These are phyloP conservation scores for Calyptomena viridis DNA, from an alignment of 2,113 vertebrate genomes.

Conservation along the genomic window DNA sequence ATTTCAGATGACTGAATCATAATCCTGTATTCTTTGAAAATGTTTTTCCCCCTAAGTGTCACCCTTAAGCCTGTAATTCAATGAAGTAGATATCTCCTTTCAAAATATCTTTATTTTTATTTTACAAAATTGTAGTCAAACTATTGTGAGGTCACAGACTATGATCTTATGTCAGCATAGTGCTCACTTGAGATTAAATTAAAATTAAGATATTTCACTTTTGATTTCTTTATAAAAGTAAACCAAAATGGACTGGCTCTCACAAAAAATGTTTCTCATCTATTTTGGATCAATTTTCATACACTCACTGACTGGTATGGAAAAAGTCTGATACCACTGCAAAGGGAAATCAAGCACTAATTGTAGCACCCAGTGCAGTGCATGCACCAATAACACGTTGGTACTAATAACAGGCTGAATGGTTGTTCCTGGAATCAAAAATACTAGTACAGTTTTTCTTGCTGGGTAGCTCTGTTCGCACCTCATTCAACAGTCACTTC, in stretches of 20 bases:
- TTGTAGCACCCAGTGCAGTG: background rate
- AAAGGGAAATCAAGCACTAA: background rate
- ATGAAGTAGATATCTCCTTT: background rate
- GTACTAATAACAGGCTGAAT: background rate
- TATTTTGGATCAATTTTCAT: background rate
- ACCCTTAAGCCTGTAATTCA: background rate
- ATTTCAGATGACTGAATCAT: background rate
- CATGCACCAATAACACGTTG: background rate
- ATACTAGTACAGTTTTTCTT: constrained; percentile 15
- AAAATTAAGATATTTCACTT: background rate
- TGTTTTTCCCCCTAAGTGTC: background rate
- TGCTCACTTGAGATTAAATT: background rate
- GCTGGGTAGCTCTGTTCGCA: constrained; percentile 31
- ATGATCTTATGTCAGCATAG: background rate
- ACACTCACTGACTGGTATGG: background rate
- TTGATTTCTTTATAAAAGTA: background rate
- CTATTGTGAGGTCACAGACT: background rate
- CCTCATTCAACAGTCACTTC: constrained; percentile 64
- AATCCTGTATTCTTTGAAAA: background rate
- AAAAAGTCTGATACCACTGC: background rate
- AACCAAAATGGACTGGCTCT: background rate
- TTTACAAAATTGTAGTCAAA: background rate
- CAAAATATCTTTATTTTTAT: background rate
- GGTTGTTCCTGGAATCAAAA: constrained; percentile 27
- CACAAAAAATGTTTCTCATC: background rate